Base-by-base conservation (phyloP, 2,797 vertebrate species). In the Enteromius mattozi region DNA sequence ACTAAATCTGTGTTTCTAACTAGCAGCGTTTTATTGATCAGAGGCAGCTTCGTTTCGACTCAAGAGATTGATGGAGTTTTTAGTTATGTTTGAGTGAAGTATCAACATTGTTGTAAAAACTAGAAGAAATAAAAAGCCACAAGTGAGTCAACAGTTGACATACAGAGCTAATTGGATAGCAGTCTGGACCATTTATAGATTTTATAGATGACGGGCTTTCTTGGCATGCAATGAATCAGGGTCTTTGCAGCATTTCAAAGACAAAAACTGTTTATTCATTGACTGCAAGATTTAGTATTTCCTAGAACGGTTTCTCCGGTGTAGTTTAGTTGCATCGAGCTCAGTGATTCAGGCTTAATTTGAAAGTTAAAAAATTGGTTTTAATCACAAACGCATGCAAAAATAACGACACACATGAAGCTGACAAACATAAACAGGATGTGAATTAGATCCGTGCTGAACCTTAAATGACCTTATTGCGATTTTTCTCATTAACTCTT, bases 241-340 rank as follows among this genome's bases (percentile, higher is more conserved):
- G 45, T 61, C 80, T 75, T 27, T 86, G 19, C 75, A 47, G 66
- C 68, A 56, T 80, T 42, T 80, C n/a, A 80, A 42, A 71, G 24
- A 30, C 49, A 56, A 66, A 70, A 54, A 71, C 37, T 45, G 24
- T 71, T 45, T 70, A 56, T 37, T 59, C n/a, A 30, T 56, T 30
- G 35, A 30, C 79, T 30, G n/a, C 4, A 10, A 42, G 49, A 37
- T 71, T 49, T 45, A 81, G 40, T 54, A 81, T 81, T 81, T 71
- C 54, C 37, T 33, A 45, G 49, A 59, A 30, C 9, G 6, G 16
- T 19, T 59, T 81, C 33, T 69, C 7, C 2, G 3, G 14, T 2
- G n/a, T 16, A 5, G 47, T 80, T 71, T 68, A 69, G 65, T 69
- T 54, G 4, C 13, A 59, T 66, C 17, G 3, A 74, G 17, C 19